Evolutionary conservation across 2,797 vertebrate genomes (phyloP).

Genomic region (Schizopygopsis pylzovi): DNA sequence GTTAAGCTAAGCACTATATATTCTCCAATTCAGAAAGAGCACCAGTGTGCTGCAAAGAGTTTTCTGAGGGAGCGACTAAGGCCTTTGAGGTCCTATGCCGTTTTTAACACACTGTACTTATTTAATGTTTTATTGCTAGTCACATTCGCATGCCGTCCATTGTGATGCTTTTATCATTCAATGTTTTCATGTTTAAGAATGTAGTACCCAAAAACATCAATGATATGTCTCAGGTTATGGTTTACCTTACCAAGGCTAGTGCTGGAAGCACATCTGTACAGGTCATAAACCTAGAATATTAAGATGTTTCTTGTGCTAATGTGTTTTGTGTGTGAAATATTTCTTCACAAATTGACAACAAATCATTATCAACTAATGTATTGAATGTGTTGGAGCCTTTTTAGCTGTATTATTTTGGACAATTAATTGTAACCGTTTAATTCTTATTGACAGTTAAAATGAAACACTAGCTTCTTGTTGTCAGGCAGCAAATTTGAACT

Average conservation of each 20-base stretch:
- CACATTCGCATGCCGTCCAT: slow-evolving; percentile 52
- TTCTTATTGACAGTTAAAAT: slow-evolving; percentile 18
- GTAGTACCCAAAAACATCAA: slow-evolving; percentile 45
- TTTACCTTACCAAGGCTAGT: slow-evolving; percentile 21
- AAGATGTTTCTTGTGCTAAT: slow-evolving; percentile 51
- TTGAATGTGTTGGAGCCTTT: slow-evolving; percentile 32
- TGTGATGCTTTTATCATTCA: slow-evolving; percentile 27
- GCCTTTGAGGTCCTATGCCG: slow-evolving; percentile 22
- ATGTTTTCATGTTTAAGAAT: slow-evolving; percentile 50
- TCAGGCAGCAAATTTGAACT: slow-evolving; percentile 27
- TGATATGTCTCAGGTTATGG: slow-evolving; percentile 41
- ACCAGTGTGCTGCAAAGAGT: slow-evolving; percentile 28
- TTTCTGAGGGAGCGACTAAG: background rate
- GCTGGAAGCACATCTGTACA: slow-evolving; percentile 16
- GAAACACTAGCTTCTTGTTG: slow-evolving; percentile 35
- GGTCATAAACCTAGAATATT: slow-evolving; percentile 32
- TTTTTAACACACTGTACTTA: slow-evolving; percentile 40
- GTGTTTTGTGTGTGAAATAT: slow-evolving; percentile 49
- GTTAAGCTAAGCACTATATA: slow-evolving; percentile 35
- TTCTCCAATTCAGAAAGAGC: slow-evolving; percentile 42
- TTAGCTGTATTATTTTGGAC: slow-evolving; percentile 1
- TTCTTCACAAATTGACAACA: slow-evolving; percentile 44
- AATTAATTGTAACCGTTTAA: slow-evolving; percentile 13
- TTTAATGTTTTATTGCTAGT: slow-evolving; percentile 51
- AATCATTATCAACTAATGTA: slow-evolving; percentile 37